Conservation (phyloP, 2,113 vertebrate species). For the Dicerorhinus sumatrensis region DNA sequence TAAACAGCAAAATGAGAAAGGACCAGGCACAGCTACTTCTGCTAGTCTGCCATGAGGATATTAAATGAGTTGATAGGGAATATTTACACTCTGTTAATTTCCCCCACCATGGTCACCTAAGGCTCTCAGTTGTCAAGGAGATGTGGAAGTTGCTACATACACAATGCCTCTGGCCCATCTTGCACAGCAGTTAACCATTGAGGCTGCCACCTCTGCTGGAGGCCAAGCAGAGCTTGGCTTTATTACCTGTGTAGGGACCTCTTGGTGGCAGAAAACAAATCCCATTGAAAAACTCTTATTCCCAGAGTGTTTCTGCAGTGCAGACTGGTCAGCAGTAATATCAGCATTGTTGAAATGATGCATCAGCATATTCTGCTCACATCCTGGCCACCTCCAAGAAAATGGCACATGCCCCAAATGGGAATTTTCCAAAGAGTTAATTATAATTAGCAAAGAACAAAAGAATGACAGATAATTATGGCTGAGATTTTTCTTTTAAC, state of each 20-base stretch:
- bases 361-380: neutral
- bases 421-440: constrained; percentile 45
- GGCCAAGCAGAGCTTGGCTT: neutral
- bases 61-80: neutral
- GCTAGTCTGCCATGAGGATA: neutral
- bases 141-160: neutral
- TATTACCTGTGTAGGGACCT: neutral
- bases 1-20: neutral
- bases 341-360: constrained; percentile 25
- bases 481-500: constrained; percentile 2
- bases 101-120: neutral
- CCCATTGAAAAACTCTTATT: neutral
- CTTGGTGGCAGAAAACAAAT: neutral
- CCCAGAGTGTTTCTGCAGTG: neutral
- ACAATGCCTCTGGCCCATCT: neutral
- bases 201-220: neutral
- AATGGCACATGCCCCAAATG: neutral
- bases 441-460: constrained; percentile 3
- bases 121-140: neutral
- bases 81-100: neutral
- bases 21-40: neutral
- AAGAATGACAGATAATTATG: neutral
- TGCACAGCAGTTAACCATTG: neutral
- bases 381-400: neutral
- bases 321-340: neutral